Base-by-base conservation (phyloP, 1,140 invertebrate species). In the Thrips palmi region DNA sequence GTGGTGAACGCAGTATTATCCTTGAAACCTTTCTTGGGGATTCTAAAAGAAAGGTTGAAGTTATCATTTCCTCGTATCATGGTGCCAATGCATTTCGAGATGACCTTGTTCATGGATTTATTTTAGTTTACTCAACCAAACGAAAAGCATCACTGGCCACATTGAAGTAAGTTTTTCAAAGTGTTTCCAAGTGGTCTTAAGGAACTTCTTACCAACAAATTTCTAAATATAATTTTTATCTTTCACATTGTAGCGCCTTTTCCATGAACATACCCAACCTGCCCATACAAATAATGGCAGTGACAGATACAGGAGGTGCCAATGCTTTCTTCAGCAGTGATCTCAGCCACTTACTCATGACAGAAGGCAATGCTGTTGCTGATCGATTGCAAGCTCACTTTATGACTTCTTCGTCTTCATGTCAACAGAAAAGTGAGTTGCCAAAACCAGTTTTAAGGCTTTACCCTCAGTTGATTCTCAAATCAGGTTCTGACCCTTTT, bases 21-120 rank as follows among this genome's bases (percentile, higher is more conserved):
- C 68, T 93, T 17, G 84, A 93, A 60, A 87, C 84, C 6, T 89
- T 85, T 55, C 63, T 93, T 30, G 88, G 86, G 1, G 79, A 87
- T 54, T 78, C 78, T 10, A 89, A 88, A 55, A 66, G 77, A 45
- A 76, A 80, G 49, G 83, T 94, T 14, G 86, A 94, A 68, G 81
- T 96, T 2, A 88, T 88, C 42, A 71, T 94, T 42, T 87, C 87
- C 18, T 94, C 89, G 49, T 96, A 92, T 60, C 92, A 97, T 56
- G 86, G 85, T 40, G 87, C 86, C 8, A 82, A 80, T 60, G 80
- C 84, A 46, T 91, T 87, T 58, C 68, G 84, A 43, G 86, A 92
- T 57, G 86, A 91, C 55, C 60, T 92, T 21, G 84, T 92, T 40
- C 91, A 97, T 60, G 92, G 92, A 19, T 92, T 93, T 54, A 88